Evolutionary conservation across 2,113 vertebrate species (phyloP), one percentile per base, ranked within the genome.

Genomic region (Eudyptes chrysolophus): DNA sequence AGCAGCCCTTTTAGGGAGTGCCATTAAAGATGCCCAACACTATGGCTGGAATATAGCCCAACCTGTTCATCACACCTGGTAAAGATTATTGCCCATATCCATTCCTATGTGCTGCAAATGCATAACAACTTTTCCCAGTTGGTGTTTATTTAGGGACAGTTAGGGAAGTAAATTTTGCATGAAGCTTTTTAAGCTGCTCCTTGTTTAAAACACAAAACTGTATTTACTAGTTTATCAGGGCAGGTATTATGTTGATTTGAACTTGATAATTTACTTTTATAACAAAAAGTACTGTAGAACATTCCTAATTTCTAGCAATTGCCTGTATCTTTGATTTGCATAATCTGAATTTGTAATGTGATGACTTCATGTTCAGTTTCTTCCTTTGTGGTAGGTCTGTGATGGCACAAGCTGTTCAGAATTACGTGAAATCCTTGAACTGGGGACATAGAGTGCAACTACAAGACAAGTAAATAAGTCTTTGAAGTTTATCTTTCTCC

Each of bases 381-480:
- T 86, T 94, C 7, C 77, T 93, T 84, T 77, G 15, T 78, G 11
- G 52, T 92, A 99, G 99, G 99, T 78, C 88, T 54, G 98, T 98
- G 52, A 99, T 99, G 99, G 98, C 99, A 27, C 98, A 98, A 29
- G 98, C 98, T 34, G 97, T 99, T 89, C 99, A 99, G 78, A 99
- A 99, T 98, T 97, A 99, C 1, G 98, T 99, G 71, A 99, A 98
- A 64, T 99, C 99, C 77, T 97, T 99, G 88, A 99, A 99, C 97
- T 99, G 99, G 99, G 99, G 99, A 48, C 99, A 99, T 97, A 98
- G 99, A 74, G 99, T 99, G 34, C 99, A 99, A 79, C 98, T 99
- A 26, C 99, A 99, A 94, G 99, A 99, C 90, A 99, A 99, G 99
- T 99, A 97, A 98, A 87, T 97, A 80, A 32, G 60, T n/a, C 27